Base-by-base conservation (phyloP, 2,113 vertebrate genomes). In the Eira barbara region DNA sequence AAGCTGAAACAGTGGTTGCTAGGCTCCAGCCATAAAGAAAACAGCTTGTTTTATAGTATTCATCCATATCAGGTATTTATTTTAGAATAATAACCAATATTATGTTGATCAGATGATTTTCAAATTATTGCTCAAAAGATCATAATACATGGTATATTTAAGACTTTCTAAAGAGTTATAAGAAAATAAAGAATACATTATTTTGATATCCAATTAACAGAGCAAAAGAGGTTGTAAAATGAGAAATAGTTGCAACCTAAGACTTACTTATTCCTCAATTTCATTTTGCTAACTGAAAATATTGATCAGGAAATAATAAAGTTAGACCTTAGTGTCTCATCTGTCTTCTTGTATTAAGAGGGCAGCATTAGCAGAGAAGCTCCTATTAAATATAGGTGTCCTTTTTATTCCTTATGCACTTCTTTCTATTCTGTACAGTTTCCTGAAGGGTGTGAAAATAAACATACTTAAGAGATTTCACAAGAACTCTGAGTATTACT, bases 221-320 rank as follows among this genome's bases (percentile, higher is more conserved):
- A 31, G 79, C 92, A 96, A 97, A 94, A 86, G 86, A 93, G 61
- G 61, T 93, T 91, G 89, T 69, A 91, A 80, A 83, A 69, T n/a
- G 42, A 80, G 94, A 95, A 94, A 97, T 95, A 98, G 95, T 78
- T 97, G 73, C 71, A 92, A 82, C 79, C 71, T 94, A 92, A 45
- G 69, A 55, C 1, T 47, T 74, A 59, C 81, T 82, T 61, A 63
- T 74, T 94, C 27, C 10, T 95, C 27, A 80, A 6, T 86, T 98
- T 67, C 42, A 92, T 36, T 97, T 96, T 63, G 80, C 88, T 92
- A 97, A 80, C 81, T 97, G 36, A 87, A 85, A 65, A 88, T 98
- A 98, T 97, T 88, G 80, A 97, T 98, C 96, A 95, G 78, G 97
- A 94, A 98, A 95, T 86, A 80, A 83, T 95, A 87, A 91, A 90